These are phyloP conservation scores for Cheirogaleus medius DNA, from an alignment of 2,113 vertebrate genomes.

Conservation along the genomic window DNA sequence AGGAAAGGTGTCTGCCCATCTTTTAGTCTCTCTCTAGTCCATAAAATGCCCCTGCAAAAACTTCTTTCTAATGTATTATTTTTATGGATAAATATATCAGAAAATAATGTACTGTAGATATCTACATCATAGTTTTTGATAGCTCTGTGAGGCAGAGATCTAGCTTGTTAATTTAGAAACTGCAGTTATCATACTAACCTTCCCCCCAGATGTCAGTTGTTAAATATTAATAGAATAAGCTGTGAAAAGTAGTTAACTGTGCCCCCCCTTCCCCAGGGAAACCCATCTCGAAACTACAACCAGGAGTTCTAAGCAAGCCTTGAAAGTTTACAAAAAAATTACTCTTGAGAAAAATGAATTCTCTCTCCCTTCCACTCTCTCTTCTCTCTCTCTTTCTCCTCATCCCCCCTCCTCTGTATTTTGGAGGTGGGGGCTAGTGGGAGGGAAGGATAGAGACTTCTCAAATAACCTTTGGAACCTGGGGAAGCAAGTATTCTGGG, in stretches of 20 bases:
- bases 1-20: neutral
- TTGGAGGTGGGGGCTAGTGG: neutral
- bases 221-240: conserved; percentile 40
- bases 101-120: neutral
- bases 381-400: no score
- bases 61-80: neutral
- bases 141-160: neutral
- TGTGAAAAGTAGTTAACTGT: neutral
- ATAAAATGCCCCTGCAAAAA: neutral
- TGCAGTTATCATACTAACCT: neutral
- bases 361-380: neutral
- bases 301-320: neutral
- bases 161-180: neutral
- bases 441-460: neutral
- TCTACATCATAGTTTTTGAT: neutral
- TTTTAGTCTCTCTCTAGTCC: neutral
- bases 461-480: neutral
- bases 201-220: neutral
- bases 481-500: neutral
- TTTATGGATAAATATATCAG: neutral
- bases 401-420: neutral
- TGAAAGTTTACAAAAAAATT: neutral
- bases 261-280: neutral
- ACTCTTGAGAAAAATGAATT: neutral
- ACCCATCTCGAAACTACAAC: neutral